Base-by-base conservation (phyloP, 2,888 invertebrate genomes). In the Microctonus aethiopoides region DNA sequence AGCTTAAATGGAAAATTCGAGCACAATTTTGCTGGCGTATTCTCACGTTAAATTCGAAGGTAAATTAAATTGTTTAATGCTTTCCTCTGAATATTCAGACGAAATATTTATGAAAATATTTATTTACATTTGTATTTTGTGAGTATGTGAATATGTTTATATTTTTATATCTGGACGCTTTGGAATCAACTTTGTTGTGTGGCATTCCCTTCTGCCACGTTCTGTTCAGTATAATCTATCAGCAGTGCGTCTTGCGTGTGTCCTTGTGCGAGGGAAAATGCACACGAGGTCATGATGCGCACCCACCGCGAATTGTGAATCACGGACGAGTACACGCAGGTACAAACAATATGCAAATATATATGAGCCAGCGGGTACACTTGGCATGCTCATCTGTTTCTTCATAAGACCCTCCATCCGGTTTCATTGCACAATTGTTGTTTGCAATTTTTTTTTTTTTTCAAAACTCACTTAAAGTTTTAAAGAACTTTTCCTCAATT, bases 291-390 rank as follows among this genome's bases (percentile, higher is more conserved):
- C 24, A 36, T 26, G 26, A 16, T 52, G 26, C n/a, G 67, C 29
- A 68, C 67, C 26, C 36, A 68, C 54, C 62, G 52, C 61, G 51
- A 62, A 52, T 68, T 29, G 67, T 61, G 62, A 62, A 68, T 62
- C 61, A 54, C 39, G 61, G 54, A 68, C 62, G 60, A 7, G 16
- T 46, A 46, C 46, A 46, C 46, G 67, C 52, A 29, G n/a, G 52
- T 52, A n/a, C 29, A 9, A 36, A 29, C 6, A 56, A 67, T 67
- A 67, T 67, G 67, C 52, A 67, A 60, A 60, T 66, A 11, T 59
- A 32, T 51, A 51, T 52, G 32, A 20, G 26, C 46, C 46, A 26
- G 24, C 11, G 34, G 36, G 46, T 32, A 36, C 24, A 67, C 60
- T 68, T 68, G 67, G 62, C 67, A 68, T 68, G 67, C 67, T 24